Evolutionary conservation across 2,888 invertebrate species (phyloP).

Genomic region (Ferrisia virgata): DNA sequence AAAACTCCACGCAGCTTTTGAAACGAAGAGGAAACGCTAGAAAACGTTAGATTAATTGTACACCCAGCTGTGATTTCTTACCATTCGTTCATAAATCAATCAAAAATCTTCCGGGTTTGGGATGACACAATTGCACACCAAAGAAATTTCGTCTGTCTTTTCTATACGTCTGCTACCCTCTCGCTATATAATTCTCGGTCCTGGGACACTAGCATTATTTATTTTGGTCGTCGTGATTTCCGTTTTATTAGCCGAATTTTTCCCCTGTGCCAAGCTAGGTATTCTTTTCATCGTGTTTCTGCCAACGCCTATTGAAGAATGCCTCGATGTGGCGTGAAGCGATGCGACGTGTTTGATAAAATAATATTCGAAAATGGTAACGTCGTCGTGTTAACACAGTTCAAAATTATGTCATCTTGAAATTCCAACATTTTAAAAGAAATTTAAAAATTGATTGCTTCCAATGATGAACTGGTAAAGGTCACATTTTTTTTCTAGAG

Average conservation of each 20-base stretch:
- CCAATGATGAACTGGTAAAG: too few relatives aligned
- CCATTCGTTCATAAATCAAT: constrained; percentile 43
- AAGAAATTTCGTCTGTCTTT: constrained; percentile 46
- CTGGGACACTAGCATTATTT: neutral
- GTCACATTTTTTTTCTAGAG: too few relatives aligned
- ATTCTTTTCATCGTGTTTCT: neutral
- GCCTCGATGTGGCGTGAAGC: too few relatives aligned
- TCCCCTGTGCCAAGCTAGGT: neutral
- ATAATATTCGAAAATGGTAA: too few relatives aligned
- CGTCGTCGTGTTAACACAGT: too few relatives aligned
- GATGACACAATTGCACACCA: constrained; percentile 41
- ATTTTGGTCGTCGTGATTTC: neutral
- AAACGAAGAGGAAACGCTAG: neutral
- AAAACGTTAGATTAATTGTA: constrained; percentile 44
- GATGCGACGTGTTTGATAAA: too few relatives aligned
- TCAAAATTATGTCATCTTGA: too few relatives aligned
- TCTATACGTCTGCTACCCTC: neutral
- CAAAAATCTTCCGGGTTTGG: constrained; percentile 42
- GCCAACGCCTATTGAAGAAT: neutral
- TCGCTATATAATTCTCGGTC: neutral
- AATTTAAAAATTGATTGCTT: too few relatives aligned
- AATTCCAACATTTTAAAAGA: too few relatives aligned
- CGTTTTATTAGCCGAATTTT: constrained; percentile 8
- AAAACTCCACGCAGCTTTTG: neutral
- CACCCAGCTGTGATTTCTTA: constrained; percentile 44